Evolutionary conservation across 2,888 invertebrate genomes (phyloP).

Genomic region (Ecliptopera silaceata): DNA sequence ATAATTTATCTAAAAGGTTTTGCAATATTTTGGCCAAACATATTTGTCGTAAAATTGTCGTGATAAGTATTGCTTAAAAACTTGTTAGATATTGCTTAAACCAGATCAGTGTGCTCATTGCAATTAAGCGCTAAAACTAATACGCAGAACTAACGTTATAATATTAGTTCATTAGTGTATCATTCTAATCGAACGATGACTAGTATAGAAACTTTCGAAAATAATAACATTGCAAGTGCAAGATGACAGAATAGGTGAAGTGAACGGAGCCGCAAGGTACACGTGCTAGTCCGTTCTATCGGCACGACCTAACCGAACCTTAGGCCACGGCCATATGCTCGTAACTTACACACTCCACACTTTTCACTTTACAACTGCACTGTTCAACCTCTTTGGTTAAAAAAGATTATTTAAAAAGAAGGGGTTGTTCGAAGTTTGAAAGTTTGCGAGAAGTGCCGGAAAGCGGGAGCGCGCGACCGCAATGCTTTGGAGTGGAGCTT

Average conservation of each 20-base stretch:
- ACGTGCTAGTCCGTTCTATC: slow-evolving; percentile 76
- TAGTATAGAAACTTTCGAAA: slow-evolving; percentile 62
- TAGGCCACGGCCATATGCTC: slow-evolving; percentile 75
- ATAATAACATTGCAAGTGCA: slow-evolving; percentile 61
- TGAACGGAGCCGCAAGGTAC: slow-evolving; percentile 73
- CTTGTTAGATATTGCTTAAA: slow-evolving; percentile 2
- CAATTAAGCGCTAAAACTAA: slow-evolving; percentile 17
- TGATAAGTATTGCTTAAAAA: neutral
- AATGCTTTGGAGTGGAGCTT: slow-evolving; percentile 71
- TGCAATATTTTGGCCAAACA: no score
- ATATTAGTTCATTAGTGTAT: slow-evolving; percentile 29
- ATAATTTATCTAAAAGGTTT: no score
- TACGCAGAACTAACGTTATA: slow-evolving; percentile 23
- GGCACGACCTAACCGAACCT: slow-evolving; percentile 66
- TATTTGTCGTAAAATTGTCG: no score
- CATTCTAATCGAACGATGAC: slow-evolving; percentile 49
- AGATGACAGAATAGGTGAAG: slow-evolving; percentile 73
- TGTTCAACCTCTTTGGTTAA: slow-evolving; percentile 25
- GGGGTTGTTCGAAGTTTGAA: slow-evolving; percentile 41
- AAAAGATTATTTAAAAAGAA: slow-evolving; percentile 25
- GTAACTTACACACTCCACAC: slow-evolving; percentile 73
- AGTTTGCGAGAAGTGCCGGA: slow-evolving; percentile 42
- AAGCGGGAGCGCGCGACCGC: slow-evolving; percentile 69
- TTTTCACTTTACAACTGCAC: slow-evolving; percentile 55
- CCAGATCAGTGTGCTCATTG: slow-evolving; percentile 7